Base-by-base conservation (phyloP, 1,140 invertebrate genomes). In the Elymnias hypermnestra region DNA sequence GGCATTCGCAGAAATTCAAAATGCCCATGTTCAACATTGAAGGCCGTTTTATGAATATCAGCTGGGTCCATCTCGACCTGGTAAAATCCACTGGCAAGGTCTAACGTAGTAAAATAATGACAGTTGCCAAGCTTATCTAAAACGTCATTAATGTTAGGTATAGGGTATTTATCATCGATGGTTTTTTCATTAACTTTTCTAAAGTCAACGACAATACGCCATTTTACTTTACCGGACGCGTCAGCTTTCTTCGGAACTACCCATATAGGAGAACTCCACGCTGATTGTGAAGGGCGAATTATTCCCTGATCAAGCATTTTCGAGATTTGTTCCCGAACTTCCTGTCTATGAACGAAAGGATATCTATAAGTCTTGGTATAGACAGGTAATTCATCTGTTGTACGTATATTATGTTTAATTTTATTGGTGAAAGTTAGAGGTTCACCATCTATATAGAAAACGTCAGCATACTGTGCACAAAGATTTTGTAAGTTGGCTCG, bases 391-490 rank as follows among this genome's bases (percentile, higher is more conserved):
- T n/a, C n/a, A n/a, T n/a, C n/a, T n/a, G 45, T 48, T 48, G 38
- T 21, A 21, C 19, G 19, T 21, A 21, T 21, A 21, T 21, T 21
- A 21, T 21, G 19, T 21, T 21, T 21, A 29, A 48, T 48, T 48
- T 48, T 41, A 22, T 48, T 48, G 4, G 25, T 48, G 10, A 48
- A 48, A 19, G 37, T 48, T 9, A 48, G 28, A 15, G 26, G 12
- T 23, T 48, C 45, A 23, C 28, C 37, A 9, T 48, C 45, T 7
- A 40, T 44, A 19, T 45, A 43, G 19, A 45, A 40, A 2, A 52
- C 26, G n/a, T 52, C 49, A 10, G 22, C 19, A 42, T 47, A 46
- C 17, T 37, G 19, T 6, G 43, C 13, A 53, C 25, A 41, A 19
- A 45, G 38, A 36, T n/a, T 26, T 31, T 42, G 15, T 21, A 48